These are phyloP conservation scores for Diphyllodes magnificus DNA, from an alignment of 2,113 vertebrate genomes.

Conservation along the genomic window DNA sequence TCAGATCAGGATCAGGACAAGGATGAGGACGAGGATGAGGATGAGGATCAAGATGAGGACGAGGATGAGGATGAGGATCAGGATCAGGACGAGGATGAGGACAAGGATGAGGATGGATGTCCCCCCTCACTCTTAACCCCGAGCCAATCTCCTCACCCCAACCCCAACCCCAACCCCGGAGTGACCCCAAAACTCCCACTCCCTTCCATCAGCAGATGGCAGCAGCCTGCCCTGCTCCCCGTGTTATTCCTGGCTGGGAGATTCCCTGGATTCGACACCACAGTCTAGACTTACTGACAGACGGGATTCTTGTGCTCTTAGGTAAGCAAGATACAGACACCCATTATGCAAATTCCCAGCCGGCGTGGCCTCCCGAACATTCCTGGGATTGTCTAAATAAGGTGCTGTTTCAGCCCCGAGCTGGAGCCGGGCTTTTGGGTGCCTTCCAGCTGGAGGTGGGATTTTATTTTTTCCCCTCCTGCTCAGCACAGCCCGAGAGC, in stretches of 20 bases:
- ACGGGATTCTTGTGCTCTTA: conserved; percentile 57
- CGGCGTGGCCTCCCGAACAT: not conserved
- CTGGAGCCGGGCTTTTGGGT: not conserved
- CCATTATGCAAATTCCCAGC: conserved; percentile 8
- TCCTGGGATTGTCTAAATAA: conserved; percentile 33
- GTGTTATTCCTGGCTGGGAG: not conserved
- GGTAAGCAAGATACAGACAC: conserved; percentile 46
- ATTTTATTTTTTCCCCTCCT: not conserved
- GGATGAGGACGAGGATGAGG: no score
- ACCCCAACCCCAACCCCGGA: no score
- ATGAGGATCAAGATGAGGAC: no score
- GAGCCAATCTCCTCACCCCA: fast-evolving
- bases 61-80: no score
- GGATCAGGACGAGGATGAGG: no score
- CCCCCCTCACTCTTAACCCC: not conserved
- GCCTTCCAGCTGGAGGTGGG: not conserved
- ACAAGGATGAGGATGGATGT: no score
- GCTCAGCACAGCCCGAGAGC: not conserved
- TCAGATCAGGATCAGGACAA: no score
- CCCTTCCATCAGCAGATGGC: not conserved
- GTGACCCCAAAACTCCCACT: not conserved
- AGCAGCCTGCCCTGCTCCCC: not conserved
- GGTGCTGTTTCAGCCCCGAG: not conserved
- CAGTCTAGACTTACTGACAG: conserved; percentile 65
- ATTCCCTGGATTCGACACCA: conserved; percentile 14